phyloP scores from a whole-genome alignment of 2,113 vertebrate genomes.

The Rhinolophus sinicus region DNA sequence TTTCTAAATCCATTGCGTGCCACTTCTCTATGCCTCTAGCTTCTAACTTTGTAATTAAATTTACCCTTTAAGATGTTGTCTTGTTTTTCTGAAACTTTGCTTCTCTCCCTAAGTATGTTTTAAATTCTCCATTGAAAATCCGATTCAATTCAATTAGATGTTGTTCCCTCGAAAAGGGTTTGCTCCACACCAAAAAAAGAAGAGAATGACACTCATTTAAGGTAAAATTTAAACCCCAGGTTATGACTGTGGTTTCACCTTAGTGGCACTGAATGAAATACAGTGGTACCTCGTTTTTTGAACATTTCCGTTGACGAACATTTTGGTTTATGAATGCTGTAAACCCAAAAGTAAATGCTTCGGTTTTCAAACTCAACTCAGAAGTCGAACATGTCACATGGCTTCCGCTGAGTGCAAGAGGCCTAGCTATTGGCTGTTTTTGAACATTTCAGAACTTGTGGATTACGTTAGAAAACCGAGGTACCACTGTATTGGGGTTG shows the following conservation, averaged over 20 bases:
- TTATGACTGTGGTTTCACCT: neutral
- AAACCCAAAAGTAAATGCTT: too few species aligned
- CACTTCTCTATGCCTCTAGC: neutral
- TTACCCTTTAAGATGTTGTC: neutral
- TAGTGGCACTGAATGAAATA: neutral
- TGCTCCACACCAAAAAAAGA: neutral
- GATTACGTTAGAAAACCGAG: too few species aligned
- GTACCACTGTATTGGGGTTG: neutral
- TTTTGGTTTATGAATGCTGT: too few species aligned
- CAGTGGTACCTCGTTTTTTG: too few species aligned
- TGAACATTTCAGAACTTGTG: too few species aligned
- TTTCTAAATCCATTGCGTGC: neutral
- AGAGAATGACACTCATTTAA: neutral
- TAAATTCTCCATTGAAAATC: neutral
- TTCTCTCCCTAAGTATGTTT: neutral
- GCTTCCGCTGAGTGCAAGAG: too few species aligned
- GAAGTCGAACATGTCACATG: too few species aligned
- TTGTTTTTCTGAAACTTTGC: neutral
- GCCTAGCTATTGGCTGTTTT: too few species aligned
- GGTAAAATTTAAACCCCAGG: neutral
- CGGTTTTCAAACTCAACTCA: too few species aligned
- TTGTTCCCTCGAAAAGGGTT: neutral
- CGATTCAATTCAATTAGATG: neutral
- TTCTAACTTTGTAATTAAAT: neutral
- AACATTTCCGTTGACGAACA: too few species aligned